Evolutionary conservation across 2,888 invertebrate species (phyloP).

Genomic region (Amiota communis): DNA sequence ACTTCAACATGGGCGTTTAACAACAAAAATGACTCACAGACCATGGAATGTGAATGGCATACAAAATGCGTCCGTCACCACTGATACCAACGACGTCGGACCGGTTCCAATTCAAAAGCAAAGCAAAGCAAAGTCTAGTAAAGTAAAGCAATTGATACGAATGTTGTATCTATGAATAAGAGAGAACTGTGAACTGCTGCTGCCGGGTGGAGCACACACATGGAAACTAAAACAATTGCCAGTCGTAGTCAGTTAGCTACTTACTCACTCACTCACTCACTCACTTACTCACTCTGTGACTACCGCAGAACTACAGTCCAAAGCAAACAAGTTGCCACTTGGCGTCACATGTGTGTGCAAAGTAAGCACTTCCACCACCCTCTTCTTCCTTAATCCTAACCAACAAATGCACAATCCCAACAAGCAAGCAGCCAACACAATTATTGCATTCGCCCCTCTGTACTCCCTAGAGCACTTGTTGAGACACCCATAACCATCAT

Average conservation of each 20-base stretch:
- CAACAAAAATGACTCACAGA: constrained; percentile 53
- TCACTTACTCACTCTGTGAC: too few relatives aligned
- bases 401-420: constrained; percentile 3
- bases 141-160: constrained; percentile 25
- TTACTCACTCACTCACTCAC: too few relatives aligned
- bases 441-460: background rate
- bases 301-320: constrained; percentile 34
- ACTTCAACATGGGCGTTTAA: constrained; percentile 20
- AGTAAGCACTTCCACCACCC: background rate
- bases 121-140: constrained; percentile 9
- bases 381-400: constrained; percentile 1
- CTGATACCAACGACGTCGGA: background rate
- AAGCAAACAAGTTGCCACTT: constrained; percentile 55
- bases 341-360: constrained; percentile 23
- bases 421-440: constrained; percentile 34
- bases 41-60: constrained; percentile 64
- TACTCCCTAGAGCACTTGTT: too few relatives aligned
- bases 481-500: background rate
- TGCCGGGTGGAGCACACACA: too few relatives aligned
- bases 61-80: constrained; percentile 49
- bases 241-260: background rate
- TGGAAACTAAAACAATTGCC: too few relatives aligned
- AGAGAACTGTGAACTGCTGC: too few relatives aligned
- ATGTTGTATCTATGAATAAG: too few relatives aligned
- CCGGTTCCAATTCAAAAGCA: constrained; percentile 2